phyloP scores from a whole-genome alignment of 2,113 vertebrate species.

The Microtus montanus region DNA sequence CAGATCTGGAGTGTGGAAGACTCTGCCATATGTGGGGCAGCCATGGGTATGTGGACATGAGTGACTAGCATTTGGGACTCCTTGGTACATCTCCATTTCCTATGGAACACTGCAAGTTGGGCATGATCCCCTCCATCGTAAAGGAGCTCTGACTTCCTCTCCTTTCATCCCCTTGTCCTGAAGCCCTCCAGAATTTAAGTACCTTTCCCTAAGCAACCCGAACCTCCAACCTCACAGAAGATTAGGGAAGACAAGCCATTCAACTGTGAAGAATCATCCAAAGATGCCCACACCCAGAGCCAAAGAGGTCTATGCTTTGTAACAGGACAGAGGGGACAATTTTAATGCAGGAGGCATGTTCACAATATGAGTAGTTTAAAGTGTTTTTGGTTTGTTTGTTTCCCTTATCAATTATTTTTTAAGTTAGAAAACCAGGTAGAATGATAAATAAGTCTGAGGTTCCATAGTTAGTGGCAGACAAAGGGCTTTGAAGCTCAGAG shows the following conservation, averaged over 20 bases:
- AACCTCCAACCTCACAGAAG: not conserved
- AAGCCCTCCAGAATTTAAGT: not conserved
- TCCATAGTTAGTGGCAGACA: not conserved
- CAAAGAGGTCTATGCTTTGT: not conserved
- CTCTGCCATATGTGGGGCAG: fast-evolving
- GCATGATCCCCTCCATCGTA: fast-evolving
- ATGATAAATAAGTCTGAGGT: not conserved
- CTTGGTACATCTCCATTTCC: fast-evolving
- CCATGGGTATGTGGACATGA: fast-evolving
- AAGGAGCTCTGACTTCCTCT: fast-evolving
- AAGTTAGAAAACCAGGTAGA: not conserved
- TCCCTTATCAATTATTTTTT: not conserved
- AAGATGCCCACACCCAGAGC: not conserved
- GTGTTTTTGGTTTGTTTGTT: not conserved
- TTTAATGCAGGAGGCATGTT: fast-evolving
- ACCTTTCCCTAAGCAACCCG: too few species aligned
- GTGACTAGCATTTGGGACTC: not conserved
- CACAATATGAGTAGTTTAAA: not conserved
- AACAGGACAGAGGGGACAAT: not conserved
- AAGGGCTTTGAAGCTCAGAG: not conserved
- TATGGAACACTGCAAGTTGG: not conserved
- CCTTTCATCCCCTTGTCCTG: fast-evolving
- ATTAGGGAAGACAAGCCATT: not conserved
- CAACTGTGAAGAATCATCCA: too few species aligned
- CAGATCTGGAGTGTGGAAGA: fast-evolving